These are phyloP conservation scores for Podarcis muralis DNA, from an alignment of 2,113 vertebrate genomes.

Conservation along the genomic window DNA sequence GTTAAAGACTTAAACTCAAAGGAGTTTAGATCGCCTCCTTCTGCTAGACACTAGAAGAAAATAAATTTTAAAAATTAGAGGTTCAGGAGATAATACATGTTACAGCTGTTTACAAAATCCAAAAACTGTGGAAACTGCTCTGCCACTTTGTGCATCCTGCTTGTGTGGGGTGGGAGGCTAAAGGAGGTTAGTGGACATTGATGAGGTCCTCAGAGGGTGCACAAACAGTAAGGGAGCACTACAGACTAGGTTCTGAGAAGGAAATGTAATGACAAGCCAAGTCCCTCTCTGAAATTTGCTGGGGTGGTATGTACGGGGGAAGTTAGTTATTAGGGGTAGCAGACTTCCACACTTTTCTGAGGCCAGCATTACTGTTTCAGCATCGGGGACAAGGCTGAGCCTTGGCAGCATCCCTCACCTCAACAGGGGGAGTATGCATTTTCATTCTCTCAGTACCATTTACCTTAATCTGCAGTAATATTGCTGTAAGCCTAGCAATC, in stretches of 20 bases:
- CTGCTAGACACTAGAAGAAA: slow-evolving; percentile 90
- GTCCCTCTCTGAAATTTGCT: not conserved
- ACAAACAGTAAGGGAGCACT: not conserved
- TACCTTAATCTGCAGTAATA: slow-evolving; percentile 97
- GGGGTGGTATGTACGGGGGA: not conserved
- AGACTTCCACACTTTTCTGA: not conserved
- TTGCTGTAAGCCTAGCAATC: slow-evolving; percentile 91
- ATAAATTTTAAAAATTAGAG: slow-evolving; percentile 2
- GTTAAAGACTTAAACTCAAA: slow-evolving; percentile 99
- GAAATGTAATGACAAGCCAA: not conserved
- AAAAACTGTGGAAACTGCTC: not conserved
- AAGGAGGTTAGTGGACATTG: not conserved
- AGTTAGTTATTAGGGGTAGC: not conserved
- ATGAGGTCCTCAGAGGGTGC: not conserved
- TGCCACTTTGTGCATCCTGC: not conserved
- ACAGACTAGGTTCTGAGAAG: not conserved
- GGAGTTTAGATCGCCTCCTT: slow-evolving; percentile 96
- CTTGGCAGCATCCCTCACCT: no score
- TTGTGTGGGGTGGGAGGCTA: not conserved
- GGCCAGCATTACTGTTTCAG: not conserved
- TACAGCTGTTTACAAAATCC: slow-evolving; percentile 1
- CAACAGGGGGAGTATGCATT: not conserved
- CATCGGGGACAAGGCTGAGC: not conserved
- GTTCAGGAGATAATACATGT: slow-evolving; percentile 32
- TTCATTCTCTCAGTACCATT: not conserved